Conservation (phyloP, 2,113 vertebrate species). For the Sinosuthora webbiana region DNA sequence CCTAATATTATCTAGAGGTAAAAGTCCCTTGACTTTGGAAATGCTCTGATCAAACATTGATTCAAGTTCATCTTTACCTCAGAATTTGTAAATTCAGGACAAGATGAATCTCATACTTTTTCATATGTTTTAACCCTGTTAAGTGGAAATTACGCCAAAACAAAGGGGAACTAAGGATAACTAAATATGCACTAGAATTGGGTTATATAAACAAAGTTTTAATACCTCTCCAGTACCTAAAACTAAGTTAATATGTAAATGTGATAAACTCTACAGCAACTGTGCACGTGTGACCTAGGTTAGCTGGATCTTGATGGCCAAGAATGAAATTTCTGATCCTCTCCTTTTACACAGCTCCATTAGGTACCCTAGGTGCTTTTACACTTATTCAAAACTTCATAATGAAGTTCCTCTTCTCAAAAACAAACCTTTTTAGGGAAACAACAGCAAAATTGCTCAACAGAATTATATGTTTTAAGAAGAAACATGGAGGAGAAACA, state of each 20-base stretch:
- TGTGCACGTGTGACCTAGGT: neutral
- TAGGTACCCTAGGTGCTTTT: neutral
- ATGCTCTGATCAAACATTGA: neutral
- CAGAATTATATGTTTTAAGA: neutral
- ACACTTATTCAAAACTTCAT: neutral
- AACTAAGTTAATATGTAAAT: neutral
- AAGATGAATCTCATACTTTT: neutral
- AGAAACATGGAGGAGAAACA: neutral
- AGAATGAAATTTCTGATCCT: neutral
- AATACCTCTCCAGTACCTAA: neutral
- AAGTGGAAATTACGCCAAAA: neutral
- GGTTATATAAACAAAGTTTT: neutral
- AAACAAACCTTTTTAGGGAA: neutral
- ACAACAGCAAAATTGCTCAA: neutral
- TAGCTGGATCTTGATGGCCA: neutral
- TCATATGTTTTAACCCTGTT: fast-evolving
- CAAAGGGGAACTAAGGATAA: neutral
- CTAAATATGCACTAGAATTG: neutral
- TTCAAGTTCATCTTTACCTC: neutral
- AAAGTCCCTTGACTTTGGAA: neutral
- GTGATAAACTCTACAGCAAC: fast-evolving
- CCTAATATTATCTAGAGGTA: neutral
- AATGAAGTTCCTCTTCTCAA: neutral
- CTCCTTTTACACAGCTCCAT: neutral
- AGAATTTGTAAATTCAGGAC: neutral